Base-by-base conservation (phyloP, 2,797 vertebrate species). In the Limosa lapponica region DNA sequence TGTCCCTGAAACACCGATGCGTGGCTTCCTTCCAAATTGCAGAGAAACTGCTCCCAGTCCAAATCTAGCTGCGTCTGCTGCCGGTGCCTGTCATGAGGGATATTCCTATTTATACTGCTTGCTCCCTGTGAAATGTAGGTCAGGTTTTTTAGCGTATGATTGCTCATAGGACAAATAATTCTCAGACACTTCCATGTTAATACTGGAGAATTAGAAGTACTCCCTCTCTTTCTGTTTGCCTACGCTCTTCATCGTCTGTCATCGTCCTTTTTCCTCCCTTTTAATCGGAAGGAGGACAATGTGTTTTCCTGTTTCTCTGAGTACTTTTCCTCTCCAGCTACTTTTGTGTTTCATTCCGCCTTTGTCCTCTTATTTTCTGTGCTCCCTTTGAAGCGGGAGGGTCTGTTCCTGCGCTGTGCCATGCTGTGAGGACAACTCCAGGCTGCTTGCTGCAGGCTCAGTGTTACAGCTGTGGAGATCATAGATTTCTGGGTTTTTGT, bases 41-140 rank as follows among this genome's bases (percentile, higher is more conserved):
- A 8, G 39, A 81, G 77, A 54, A 83, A n/a, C 48, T 57, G 28
- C 27, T 90, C 43, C 37, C 1, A 1, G 43, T 55, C 62, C 67
- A 64, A 88, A 70, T 59, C 58, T 52, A 24, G 54, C 61, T 27
- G 75, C 0, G 0, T 82, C 71, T 82, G 34, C 75, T 92, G 87
- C 30, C 0, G 0, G 13, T n/a, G 54, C 32, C 37, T 72, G 27
- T 69, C 0, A 0, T 32, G 58, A 75, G 58, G 57, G 34, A 49
- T 86, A 32, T 20, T 96, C 39, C 64, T 82, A 23, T 66, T 77
- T 81, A 46, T 87, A 23, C 17, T 0, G 3, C 36, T 79, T 81
- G 48, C 27, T 91, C 30, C 80, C 44, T 75, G 18, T 64, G 51
- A 73, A 84, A 84, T 95, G 37, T 64, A 49, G 64, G 74, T 87